Conservation (phyloP, 2,888 invertebrate genomes). For the Yponomeuta sedellus region DNA sequence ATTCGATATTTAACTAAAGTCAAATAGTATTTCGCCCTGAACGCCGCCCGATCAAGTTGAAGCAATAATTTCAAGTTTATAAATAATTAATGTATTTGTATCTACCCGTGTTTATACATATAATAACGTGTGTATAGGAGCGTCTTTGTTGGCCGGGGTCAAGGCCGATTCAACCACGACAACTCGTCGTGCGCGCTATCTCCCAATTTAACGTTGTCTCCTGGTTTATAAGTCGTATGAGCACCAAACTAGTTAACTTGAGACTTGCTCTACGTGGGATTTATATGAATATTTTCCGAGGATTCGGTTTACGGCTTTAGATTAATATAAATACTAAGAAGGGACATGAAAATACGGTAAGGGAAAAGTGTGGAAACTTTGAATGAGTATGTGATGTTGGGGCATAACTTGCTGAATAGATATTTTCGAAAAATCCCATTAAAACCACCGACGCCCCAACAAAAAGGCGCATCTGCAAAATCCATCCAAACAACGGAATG, state of each 20-base stretch:
- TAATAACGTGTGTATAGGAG: background rate
- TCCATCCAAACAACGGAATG: constrained; percentile 17
- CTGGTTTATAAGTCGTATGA: background rate
- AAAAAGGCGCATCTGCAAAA: constrained; percentile 14
- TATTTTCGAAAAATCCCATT: background rate
- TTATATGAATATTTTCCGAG: too few species aligned
- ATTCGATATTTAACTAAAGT: too few species aligned
- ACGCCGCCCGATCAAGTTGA: background rate
- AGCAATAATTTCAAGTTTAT: constrained; percentile 4
- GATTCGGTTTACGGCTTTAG: too few species aligned
- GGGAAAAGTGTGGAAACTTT: background rate
- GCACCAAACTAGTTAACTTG: background rate
- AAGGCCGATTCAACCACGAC: constrained; percentile 6
- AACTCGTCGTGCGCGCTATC: background rate
- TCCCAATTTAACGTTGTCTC: background rate
- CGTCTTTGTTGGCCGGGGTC: constrained; percentile 5
- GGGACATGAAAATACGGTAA: too few species aligned
- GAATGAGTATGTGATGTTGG: background rate
- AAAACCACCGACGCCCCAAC: background rate
- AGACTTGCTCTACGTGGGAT: background rate
- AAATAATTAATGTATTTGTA: background rate
- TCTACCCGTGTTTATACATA: background rate
- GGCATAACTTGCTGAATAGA: background rate
- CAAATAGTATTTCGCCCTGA: background rate
- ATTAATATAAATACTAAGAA: too few species aligned